Conservation (phyloP, 2,113 vertebrate species). For the Hirundichthys speculiger region DNA sequence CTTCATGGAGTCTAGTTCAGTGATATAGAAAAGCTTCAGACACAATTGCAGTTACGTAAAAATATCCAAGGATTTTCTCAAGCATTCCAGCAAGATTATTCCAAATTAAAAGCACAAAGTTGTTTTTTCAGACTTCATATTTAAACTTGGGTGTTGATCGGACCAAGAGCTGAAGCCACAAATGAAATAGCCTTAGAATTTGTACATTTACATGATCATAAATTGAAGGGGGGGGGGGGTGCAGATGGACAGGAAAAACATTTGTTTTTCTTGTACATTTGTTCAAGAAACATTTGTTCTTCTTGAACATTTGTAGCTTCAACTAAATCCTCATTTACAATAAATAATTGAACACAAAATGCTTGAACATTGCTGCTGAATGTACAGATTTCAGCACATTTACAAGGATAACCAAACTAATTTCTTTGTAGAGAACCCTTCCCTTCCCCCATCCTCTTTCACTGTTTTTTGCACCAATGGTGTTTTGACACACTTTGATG, state of each 20-base stretch:
- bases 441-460: background rate
- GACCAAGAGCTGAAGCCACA: background rate
- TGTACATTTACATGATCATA: background rate
- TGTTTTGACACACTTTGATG: background rate
- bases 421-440: background rate
- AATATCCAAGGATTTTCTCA: background rate
- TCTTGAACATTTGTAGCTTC: too few relatives aligned
- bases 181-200: background rate
- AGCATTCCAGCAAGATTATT: background rate
- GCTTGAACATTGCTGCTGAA: background rate
- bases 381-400: background rate
- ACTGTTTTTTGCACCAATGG: background rate
- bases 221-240: background rate
- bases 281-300: too few relatives aligned
- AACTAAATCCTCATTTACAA: background rate
- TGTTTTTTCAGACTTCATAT: background rate
- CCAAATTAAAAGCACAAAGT: background rate
- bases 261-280: too few relatives aligned
- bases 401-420: background rate
- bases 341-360: background rate
- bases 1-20: slow-evolving; percentile 66
- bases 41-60: background rate
- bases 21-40: slow-evolving; percentile 26
- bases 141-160: background rate
- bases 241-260: background rate